These are phyloP conservation scores for Artibeus jamaicensis DNA, from an alignment of 2,797 vertebrate species.

Conservation along the genomic window DNA sequence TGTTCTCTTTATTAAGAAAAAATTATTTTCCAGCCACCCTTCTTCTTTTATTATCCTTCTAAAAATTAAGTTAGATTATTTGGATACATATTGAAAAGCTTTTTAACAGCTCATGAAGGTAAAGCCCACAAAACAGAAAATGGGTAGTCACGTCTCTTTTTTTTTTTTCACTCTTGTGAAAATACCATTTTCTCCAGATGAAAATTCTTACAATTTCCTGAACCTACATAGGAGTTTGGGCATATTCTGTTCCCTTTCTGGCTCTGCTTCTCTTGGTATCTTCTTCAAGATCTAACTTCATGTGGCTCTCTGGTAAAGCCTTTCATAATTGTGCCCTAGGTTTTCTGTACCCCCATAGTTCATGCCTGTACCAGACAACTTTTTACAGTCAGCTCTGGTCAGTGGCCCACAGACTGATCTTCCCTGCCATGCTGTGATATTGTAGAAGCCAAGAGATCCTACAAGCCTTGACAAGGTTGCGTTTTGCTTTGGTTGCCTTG, in stretches of 20 bases:
- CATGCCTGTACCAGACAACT: accelerated
- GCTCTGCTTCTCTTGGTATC: neutral
- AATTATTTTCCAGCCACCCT: neutral
- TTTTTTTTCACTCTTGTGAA: neutral
- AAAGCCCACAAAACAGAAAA: neutral
- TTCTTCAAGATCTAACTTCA: neutral
- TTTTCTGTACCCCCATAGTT: neutral
- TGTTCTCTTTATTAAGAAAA: neutral
- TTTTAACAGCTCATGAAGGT: neutral
- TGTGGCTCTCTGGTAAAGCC: neutral
- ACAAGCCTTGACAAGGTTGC: neutral
- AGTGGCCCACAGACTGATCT: neutral
- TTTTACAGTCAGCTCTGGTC: neutral
- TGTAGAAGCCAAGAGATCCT: neutral
- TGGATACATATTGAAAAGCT: neutral
- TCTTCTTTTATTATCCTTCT: neutral
- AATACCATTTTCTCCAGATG: neutral
- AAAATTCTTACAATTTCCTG: neutral
- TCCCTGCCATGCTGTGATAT: neutral
- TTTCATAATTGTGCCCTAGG: neutral
- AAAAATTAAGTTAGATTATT: neutral
- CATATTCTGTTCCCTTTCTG: neutral
- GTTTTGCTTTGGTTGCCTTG: neutral
- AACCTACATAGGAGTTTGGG: accelerated
- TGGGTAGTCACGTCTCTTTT: neutral